Evolutionary conservation across 2,797 vertebrate species (phyloP).

Genomic region (Alca torda): DNA sequence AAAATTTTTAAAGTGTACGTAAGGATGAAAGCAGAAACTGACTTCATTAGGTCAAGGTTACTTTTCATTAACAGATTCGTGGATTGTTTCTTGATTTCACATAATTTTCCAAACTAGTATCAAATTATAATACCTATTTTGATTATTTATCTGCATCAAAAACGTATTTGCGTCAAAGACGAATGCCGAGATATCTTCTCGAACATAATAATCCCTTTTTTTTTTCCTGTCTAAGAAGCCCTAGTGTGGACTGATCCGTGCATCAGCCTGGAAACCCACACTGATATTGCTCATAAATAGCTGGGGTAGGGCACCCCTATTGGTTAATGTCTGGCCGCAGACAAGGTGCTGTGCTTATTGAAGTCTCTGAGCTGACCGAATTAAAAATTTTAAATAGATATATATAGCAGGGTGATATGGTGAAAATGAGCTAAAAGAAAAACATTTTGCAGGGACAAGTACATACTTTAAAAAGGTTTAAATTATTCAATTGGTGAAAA

Average conservation of each 20-base stretch:
- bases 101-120: constrained; percentile 58
- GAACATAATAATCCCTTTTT: background rate
- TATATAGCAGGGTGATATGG: background rate
- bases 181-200: background rate
- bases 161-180: constrained; percentile 37
- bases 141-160: constrained; percentile 25
- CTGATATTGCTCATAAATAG: background rate
- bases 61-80: constrained; percentile 62
- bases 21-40: constrained; percentile 63
- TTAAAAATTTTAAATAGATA: background rate
- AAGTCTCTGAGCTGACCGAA: background rate
- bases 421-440: constrained; percentile 56
- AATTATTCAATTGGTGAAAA: constrained; percentile 75
- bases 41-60: constrained; percentile 61
- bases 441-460: constrained; percentile 65
- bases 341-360: background rate
- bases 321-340: background rate
- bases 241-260: background rate
- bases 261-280: background rate
- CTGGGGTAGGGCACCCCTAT: background rate
- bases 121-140: constrained; percentile 45
- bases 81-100: constrained; percentile 57
- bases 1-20: background rate
- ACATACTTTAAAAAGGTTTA: constrained; percentile 66
- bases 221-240: background rate